Evolutionary conservation across 2,888 invertebrate species (phyloP).

Genomic region (Pardosa pseudoannulata): DNA sequence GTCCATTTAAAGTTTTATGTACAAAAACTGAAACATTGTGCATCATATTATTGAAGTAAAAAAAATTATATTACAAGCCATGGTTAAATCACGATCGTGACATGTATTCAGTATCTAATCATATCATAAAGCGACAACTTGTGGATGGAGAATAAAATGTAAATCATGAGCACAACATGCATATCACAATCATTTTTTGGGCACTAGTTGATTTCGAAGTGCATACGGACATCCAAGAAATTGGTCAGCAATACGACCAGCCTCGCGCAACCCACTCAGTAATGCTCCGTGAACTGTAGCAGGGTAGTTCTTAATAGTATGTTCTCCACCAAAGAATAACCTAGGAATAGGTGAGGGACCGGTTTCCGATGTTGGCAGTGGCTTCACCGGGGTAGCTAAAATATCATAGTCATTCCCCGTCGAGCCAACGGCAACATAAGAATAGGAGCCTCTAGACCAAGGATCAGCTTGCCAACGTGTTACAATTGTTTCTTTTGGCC

Average conservation of each 20-base stretch:
- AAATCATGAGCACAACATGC: no score
- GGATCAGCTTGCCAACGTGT: slow-evolving; percentile 99
- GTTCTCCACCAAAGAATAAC: slow-evolving; percentile 89
- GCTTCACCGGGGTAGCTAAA: slow-evolving; percentile 92
- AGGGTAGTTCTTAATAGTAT: slow-evolving; percentile 98
- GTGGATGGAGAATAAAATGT: no score
- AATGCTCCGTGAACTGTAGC: slow-evolving; percentile 99
- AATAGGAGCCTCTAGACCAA: slow-evolving; percentile 97
- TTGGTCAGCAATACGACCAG: slow-evolving; percentile 95
- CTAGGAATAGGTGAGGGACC: slow-evolving; percentile 80
- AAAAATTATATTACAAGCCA: no score
- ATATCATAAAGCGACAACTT: no score
- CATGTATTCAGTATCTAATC: no score
- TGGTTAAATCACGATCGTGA: no score
- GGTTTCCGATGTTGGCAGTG: slow-evolving; percentile 78
- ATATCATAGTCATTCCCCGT: slow-evolving; percentile 97
- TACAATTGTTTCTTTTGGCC: slow-evolving; percentile 91
- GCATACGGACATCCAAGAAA: slow-evolving; percentile 87
- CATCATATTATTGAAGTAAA: no score
- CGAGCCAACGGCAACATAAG: slow-evolving; percentile 95
- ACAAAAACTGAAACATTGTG: no score
- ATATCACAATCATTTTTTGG: no score
- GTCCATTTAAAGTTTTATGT: no score
- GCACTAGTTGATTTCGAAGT: slow-evolving; percentile 76
- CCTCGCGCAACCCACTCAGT: slow-evolving; percentile 95